Conservation (phyloP, 2,113 vertebrate species). For the Melanerpes formicivorus region DNA sequence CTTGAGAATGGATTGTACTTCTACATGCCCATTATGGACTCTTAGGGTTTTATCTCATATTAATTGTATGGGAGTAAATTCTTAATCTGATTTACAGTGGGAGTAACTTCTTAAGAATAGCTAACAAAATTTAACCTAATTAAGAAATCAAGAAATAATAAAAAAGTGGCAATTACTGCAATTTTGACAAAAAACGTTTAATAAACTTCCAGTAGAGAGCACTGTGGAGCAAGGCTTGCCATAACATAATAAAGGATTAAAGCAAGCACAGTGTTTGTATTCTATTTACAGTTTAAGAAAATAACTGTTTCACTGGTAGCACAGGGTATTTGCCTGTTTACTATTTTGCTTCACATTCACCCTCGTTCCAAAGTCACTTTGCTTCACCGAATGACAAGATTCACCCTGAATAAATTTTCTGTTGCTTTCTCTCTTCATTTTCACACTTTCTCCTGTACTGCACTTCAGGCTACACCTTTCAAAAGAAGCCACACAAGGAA, state of each 20-base stretch:
- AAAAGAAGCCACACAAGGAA: neutral
- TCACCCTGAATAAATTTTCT: neutral
- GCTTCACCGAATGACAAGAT: neutral
- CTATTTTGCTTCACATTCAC: neutral
- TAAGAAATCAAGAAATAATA: neutral
- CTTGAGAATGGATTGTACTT: accelerated
- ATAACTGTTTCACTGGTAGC: neutral
- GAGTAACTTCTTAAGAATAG: neutral
- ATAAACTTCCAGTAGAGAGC: conserved; percentile 63
- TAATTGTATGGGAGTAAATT: neutral
- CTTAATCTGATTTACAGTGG: neutral
- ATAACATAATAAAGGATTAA: neutral
- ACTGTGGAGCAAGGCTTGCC: conserved; percentile 11
- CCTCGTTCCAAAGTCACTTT: neutral
- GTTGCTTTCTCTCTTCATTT: neutral
- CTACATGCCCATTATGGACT: neutral
- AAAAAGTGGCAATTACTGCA: neutral
- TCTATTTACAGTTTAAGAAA: neutral
- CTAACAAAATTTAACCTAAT: neutral
- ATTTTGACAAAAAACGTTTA: neutral
- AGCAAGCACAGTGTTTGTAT: neutral
- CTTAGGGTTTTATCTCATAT: neutral
- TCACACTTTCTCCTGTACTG: neutral
- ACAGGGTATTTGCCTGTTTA: neutral
- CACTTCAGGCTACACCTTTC: neutral